phyloP scores from a whole-genome alignment of 2,797 vertebrate genomes.

The Liparis tanakae region DNA sequence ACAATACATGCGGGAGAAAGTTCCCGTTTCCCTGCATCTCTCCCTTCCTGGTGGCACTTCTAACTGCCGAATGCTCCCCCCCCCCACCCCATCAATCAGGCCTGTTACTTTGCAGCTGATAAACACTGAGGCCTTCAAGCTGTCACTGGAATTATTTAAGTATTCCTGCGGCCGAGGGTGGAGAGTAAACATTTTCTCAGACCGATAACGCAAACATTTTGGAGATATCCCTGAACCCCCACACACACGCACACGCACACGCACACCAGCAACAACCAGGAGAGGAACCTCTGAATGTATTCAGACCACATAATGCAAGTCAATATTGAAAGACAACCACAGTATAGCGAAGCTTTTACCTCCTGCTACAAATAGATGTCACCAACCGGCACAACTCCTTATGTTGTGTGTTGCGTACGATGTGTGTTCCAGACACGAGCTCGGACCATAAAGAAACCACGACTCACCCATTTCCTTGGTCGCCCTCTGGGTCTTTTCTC shows the following conservation, averaged over 20 bases:
- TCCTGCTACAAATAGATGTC: too few relatives aligned
- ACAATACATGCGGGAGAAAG: constrained; percentile 42
- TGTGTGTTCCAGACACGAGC: background rate
- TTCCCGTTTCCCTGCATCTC: constrained; percentile 46
- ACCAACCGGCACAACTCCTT: too few relatives aligned
- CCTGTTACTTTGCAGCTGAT: constrained; percentile 64
- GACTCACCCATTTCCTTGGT: constrained; percentile 95
- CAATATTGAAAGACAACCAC: background rate
- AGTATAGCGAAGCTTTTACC: background rate
- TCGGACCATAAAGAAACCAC: background rate
- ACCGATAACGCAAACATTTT: constrained; percentile 81
- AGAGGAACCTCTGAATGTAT: background rate
- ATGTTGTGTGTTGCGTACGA: background rate
- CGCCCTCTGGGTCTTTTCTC: constrained; percentile 95
- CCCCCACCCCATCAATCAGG: constrained; percentile 66
- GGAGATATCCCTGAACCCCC: constrained; percentile 34
- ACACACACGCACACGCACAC: background rate
- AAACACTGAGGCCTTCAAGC: constrained; percentile 69
- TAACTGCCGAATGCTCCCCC: constrained; percentile 44
- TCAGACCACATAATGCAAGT: constrained; percentile 13
- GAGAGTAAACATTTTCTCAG: constrained; percentile 78
- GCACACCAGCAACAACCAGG: background rate
- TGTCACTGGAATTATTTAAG: constrained; percentile 63
- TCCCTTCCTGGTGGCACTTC: constrained; percentile 67
- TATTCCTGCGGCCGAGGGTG: constrained; percentile 57